Evolutionary conservation across 2,888 invertebrate genomes (phyloP).

Genomic region (Exephanes ischioxanthus): DNA sequence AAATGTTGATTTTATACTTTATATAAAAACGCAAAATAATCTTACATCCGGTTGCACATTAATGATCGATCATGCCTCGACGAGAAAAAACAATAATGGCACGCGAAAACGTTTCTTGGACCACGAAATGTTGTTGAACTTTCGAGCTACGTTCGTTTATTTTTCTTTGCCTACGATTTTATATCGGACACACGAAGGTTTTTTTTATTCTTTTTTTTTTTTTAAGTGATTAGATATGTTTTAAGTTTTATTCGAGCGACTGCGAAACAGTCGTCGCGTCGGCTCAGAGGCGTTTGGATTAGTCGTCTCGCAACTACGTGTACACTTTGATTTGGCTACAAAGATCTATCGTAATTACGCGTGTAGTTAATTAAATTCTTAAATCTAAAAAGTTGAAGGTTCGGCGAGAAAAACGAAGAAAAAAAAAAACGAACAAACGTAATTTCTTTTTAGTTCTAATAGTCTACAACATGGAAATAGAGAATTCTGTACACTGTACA

Average conservation of each 20-base stretch:
- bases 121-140: conserved; percentile 40
- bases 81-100: not conserved
- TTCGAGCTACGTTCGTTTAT: conserved; percentile 17
- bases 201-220: conserved; percentile 8
- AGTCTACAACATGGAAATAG: conserved; percentile 68
- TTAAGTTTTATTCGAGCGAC: conserved; percentile 45
- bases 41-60: not conserved
- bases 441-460: conserved; percentile 58
- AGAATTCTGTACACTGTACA: conserved; percentile 78
- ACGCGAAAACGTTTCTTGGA: conserved; percentile 33
- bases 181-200: conserved; percentile 22
- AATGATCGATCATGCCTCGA: conserved; percentile 16
- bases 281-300: conserved; percentile 45
- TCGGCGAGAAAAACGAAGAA: conserved; percentile 15
- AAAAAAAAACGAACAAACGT: conserved; percentile 60
- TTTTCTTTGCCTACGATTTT: conserved; percentile 12
- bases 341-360: conserved; percentile 61
- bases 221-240: conserved; percentile 40
- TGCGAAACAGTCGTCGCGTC: conserved; percentile 18
- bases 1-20: conserved; percentile 7
- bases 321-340: conserved; percentile 67
- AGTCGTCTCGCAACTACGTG: conserved; percentile 60
- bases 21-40: not conserved
- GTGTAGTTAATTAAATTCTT: conserved; percentile 36
- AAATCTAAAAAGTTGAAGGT: conserved; percentile 29